phyloP scores from a whole-genome alignment of 2,888 invertebrate genomes.

The Drosophila formosana region DNA sequence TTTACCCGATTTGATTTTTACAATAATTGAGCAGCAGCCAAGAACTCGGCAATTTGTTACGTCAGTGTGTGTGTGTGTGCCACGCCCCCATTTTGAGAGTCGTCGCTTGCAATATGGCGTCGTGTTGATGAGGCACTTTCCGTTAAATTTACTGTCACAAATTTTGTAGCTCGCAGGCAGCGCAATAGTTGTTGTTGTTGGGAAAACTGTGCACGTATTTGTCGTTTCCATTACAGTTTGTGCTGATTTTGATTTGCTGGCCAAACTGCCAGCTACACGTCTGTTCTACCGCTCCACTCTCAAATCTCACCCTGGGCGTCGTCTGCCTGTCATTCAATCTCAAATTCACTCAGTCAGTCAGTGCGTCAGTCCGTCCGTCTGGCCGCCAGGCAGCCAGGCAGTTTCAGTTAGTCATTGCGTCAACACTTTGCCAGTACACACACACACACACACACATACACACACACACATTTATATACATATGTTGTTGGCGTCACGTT shows the following conservation, averaged over 20 bases:
- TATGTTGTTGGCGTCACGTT: constrained; percentile 67
- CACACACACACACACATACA: constrained; percentile 16
- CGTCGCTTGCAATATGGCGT: constrained; percentile 31
- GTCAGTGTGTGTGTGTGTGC: constrained; percentile 14
- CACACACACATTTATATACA: constrained; percentile 23
- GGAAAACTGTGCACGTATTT: constrained; percentile 75
- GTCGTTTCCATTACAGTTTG: constrained; percentile 82
- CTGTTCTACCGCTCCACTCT: constrained; percentile 8
- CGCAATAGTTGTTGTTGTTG: constrained; percentile 33
- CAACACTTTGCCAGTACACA: constrained; percentile 68
- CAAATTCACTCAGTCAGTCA: constrained; percentile 81
- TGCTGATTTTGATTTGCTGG: constrained; percentile 80
- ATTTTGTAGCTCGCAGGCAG: constrained; percentile 40
- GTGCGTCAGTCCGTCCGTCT: constrained; percentile 41
- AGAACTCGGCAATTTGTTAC: constrained; percentile 44
- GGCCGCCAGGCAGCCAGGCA: constrained; percentile 44
- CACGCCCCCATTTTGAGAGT: constrained; percentile 4
- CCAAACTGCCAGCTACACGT: constrained; percentile 33
- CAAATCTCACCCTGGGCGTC: constrained; percentile 3
- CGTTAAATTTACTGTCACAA: constrained; percentile 73
- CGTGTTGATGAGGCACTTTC: constrained; percentile 63
- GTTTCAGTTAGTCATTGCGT: constrained; percentile 79
- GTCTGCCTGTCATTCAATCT: constrained; percentile 73
- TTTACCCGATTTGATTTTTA: constrained; percentile 51
- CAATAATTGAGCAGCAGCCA: constrained; percentile 47